These are phyloP conservation scores for Sorex fumeus DNA, from an alignment of 2,113 vertebrate species.

Conservation along the genomic window DNA sequence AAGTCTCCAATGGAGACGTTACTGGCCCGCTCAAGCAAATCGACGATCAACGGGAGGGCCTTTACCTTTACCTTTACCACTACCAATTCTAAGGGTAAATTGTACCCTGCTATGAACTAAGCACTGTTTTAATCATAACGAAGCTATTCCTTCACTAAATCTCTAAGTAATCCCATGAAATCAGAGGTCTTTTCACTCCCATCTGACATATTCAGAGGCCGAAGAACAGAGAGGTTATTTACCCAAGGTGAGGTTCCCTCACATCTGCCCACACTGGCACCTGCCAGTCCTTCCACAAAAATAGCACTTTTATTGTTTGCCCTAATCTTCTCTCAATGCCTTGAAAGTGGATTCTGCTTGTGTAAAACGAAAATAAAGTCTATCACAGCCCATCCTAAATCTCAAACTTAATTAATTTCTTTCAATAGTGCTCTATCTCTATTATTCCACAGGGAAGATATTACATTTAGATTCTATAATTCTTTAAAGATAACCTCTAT, in stretches of 20 bases:
- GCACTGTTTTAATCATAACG: slow-evolving; percentile 40
- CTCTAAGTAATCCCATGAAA: not conserved
- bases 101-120: not conserved
- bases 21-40: no score
- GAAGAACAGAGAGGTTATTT: slow-evolving; percentile 49
- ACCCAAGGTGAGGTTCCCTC: slow-evolving; percentile 4
- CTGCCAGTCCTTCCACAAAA: not conserved
- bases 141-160: slow-evolving; percentile 37
- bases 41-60: no score
- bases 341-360: slow-evolving; percentile 49
- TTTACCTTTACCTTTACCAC: no score
- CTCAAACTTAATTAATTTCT: slow-evolving; percentile 62
- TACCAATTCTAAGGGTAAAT: not conserved
- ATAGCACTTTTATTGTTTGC: slow-evolving; percentile 1
- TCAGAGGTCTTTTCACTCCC: not conserved
- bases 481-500: slow-evolving; percentile 73
- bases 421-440: slow-evolving; percentile 42
- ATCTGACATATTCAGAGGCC: slow-evolving; percentile 57
- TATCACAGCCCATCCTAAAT: slow-evolving; percentile 52
- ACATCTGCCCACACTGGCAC: not conserved
- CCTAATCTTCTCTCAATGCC: slow-evolving; percentile 19
- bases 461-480: slow-evolving; percentile 68
- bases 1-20: no score
- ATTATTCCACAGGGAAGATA: slow-evolving; percentile 51
- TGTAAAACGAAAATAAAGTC: slow-evolving; percentile 67